phyloP scores from a whole-genome alignment of 1,140 invertebrate species.

The Leptinotarsa lineolata region DNA sequence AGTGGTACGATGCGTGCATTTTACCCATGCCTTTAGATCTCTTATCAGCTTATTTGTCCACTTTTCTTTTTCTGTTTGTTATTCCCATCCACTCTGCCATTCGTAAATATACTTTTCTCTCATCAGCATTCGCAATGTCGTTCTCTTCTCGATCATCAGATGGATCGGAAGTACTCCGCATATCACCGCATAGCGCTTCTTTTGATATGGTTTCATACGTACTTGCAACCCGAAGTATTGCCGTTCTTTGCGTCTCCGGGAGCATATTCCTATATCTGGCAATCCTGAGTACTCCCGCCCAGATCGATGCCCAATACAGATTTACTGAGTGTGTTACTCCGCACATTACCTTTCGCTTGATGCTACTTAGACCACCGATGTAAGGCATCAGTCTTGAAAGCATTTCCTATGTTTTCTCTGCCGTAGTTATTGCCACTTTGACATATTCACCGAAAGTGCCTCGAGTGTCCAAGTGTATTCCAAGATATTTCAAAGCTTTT shows the following conservation, averaged over 20 bases:
- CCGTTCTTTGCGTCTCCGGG: conserved; percentile 16
- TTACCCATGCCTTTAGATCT: no score
- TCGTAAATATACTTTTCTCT: no score
- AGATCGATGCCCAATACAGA: conserved; percentile 27
- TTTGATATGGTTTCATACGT: conserved; percentile 19
- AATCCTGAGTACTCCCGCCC: conserved; percentile 15
- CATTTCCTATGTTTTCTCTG: not conserved
- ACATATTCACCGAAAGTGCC: not conserved
- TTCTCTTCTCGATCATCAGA: conserved; percentile 21
- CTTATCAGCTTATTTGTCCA: no score
- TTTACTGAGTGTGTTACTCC: conserved; percentile 23
- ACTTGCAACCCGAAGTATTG: conserved; percentile 20
- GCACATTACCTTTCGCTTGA: conserved; percentile 21
- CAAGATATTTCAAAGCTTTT: not conserved
- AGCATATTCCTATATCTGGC: conserved; percentile 24
- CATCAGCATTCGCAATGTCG: no score
- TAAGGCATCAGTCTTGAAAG: conserved; percentile 31
- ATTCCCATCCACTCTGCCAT: no score
- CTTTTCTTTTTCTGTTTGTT: no score
- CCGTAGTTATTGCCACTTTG: no score
- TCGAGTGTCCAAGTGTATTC: not conserved
- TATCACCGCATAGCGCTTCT: conserved; percentile 27
- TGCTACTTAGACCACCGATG: conserved; percentile 23
- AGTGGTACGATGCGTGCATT: no score
- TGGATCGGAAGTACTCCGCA: conserved; percentile 22